phyloP scores from a whole-genome alignment of 2,113 vertebrate genomes.

The Indicator maculatus region DNA sequence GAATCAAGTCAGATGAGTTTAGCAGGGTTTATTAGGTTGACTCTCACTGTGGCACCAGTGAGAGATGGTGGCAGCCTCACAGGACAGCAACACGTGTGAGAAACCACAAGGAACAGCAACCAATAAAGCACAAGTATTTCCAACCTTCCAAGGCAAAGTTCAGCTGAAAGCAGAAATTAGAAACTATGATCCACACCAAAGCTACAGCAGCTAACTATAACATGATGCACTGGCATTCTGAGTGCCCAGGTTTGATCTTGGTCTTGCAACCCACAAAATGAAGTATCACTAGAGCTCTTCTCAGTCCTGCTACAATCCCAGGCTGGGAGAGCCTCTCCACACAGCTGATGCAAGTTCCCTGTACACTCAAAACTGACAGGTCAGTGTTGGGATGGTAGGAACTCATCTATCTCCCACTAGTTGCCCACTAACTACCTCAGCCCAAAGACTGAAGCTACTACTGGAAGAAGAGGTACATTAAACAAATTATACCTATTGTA shows the following conservation, averaged over 20 bases:
- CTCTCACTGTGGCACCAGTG: neutral
- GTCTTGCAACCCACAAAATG: neutral
- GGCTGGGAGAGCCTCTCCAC: neutral
- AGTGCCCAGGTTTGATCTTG: neutral
- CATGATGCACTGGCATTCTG: neutral
- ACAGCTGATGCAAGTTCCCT: accelerated
- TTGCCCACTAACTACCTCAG: neutral
- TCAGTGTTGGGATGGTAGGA: too few species aligned
- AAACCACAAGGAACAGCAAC: neutral
- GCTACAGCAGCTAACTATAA: neutral
- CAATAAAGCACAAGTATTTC: accelerated
- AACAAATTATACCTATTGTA: neutral
- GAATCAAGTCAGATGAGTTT: neutral
- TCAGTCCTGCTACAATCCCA: neutral
- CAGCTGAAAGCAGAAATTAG: neutral
- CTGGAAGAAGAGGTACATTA: neutral
- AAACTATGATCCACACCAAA: neutral
- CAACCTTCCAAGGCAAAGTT: neutral
- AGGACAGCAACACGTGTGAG: neutral
- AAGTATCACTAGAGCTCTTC: neutral
- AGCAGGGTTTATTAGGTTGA: neutral
- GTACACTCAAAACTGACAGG: neutral
- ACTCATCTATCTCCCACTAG: neutral
- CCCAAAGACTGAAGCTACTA: neutral
- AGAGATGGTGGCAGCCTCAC: too few species aligned